phyloP scores from a whole-genome alignment of 1,140 invertebrate genomes.

The Cheumatopsyche charites region DNA sequence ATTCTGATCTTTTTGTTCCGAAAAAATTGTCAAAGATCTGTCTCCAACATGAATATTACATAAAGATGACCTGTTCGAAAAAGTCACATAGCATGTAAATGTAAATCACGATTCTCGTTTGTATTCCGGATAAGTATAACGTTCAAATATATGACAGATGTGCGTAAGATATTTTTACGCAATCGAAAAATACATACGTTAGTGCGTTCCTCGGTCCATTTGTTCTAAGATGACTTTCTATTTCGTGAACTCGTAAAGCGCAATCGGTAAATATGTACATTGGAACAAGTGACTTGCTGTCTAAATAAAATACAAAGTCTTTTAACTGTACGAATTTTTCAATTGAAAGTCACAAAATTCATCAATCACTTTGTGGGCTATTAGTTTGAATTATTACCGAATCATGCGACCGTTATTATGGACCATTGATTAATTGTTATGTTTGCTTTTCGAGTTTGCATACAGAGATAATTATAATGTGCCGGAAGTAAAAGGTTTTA shows the following conservation, averaged over 20 bases:
- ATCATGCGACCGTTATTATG: neutral
- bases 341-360: too few species aligned
- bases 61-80: neutral
- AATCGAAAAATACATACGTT: slow-evolving; percentile 4
- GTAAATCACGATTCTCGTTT: neutral
- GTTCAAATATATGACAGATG: neutral
- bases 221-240: slow-evolving; percentile 12
- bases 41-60: neutral
- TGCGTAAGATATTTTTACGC: slow-evolving; percentile 16
- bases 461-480: slow-evolving; percentile 1
- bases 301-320: too few species aligned
- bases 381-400: neutral
- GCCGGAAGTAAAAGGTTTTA: slow-evolving; percentile 5
- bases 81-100: neutral
- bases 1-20: too few species aligned
- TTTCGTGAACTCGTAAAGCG: neutral
- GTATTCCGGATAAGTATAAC: slow-evolving; percentile 7
- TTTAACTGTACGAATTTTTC: too few species aligned
- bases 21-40: neutral
- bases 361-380: too few species aligned
- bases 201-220: neutral
- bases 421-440: slow-evolving; percentile 1
- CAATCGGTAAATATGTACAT: neutral
- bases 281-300: too few species aligned
- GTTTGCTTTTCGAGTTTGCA: neutral